Percentiles rank a stretch among this genome's conserved stretches.
phyloP scores from a whole-genome alignment of 2,113 vertebrate genomes.

The Bos taurus region DNA sequence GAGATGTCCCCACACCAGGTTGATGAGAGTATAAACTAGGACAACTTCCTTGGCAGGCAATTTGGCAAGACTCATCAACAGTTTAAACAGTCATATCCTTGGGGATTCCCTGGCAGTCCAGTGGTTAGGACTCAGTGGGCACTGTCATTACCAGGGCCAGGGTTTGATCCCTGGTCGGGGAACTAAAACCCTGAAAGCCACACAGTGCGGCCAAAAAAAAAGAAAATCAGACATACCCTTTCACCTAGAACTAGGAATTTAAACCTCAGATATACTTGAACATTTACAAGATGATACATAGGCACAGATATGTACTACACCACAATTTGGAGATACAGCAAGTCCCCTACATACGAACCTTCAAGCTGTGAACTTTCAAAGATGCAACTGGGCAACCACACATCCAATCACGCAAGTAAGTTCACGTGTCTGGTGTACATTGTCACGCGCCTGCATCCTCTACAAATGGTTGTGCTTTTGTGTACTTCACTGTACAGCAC shows the following conservation, averaged over 20 bases:
- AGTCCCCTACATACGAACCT: background rate
- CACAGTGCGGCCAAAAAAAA: background rate
- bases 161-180: background rate
- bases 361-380: background rate
- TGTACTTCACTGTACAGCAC: background rate
- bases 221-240: background rate
- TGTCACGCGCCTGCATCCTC: background rate
- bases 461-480: background rate
- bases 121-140: background rate
- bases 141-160: background rate
- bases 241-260: background rate
- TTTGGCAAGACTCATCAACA: background rate
- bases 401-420: rapidly evolving
- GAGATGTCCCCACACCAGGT: background rate
- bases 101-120: background rate
- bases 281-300: background rate
- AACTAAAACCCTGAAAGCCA: background rate
- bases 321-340: background rate
- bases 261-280: background rate
- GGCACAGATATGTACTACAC: background rate
- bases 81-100: background rate
- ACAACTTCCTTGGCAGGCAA: background rate
- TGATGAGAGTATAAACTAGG: background rate
- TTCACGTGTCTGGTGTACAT: background rate
- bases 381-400: background rate